Conservation (phyloP, 2,888 invertebrate species). For the Phytoseiulus persimilis region DNA sequence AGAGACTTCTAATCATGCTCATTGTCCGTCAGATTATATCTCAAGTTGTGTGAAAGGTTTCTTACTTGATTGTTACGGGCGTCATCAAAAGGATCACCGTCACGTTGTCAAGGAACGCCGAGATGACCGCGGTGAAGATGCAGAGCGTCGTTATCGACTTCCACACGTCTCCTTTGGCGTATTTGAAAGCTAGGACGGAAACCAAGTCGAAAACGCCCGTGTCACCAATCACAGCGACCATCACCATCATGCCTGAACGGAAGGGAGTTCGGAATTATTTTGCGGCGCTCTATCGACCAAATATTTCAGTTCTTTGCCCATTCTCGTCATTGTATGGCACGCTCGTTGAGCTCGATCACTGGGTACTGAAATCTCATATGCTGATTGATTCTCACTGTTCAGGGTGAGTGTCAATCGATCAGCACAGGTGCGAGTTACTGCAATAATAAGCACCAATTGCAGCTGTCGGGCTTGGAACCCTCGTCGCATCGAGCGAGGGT, state of each 20-base stretch:
- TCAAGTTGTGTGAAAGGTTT: conserved; percentile 8
- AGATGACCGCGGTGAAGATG: conserved; percentile 66
- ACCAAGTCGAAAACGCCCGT: conserved; percentile 81
- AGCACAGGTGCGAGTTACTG: too few relatives aligned
- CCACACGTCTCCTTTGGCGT: conserved; percentile 73
- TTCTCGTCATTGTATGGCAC: too few relatives aligned
- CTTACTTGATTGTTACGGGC: conserved; percentile 72
- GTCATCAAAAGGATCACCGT: conserved; percentile 78
- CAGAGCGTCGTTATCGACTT: conserved; percentile 71
- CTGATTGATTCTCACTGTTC: too few relatives aligned
- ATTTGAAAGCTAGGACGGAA: conserved; percentile 59
- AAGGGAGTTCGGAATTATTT: conserved; percentile 46
- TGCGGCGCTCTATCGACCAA: too few relatives aligned
- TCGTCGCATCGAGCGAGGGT: too few relatives aligned
- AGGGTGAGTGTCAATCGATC: too few relatives aligned
- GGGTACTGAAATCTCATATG: too few relatives aligned
- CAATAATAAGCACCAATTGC: too few relatives aligned
- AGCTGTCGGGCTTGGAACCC: too few relatives aligned
- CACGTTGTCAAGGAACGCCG: conserved; percentile 77
- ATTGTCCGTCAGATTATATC: too few relatives aligned
- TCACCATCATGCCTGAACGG: conserved; percentile 68
- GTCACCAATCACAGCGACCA: conserved; percentile 76
- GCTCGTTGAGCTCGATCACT: too few relatives aligned
- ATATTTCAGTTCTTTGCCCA: too few relatives aligned
- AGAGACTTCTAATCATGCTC: conserved; percentile 41